Percentiles rank a stretch among this genome's conserved stretches.
These are phyloP conservation scores for Drosophila neutralis DNA, from an alignment of 2,888 invertebrate species.

Conservation along the genomic window DNA sequence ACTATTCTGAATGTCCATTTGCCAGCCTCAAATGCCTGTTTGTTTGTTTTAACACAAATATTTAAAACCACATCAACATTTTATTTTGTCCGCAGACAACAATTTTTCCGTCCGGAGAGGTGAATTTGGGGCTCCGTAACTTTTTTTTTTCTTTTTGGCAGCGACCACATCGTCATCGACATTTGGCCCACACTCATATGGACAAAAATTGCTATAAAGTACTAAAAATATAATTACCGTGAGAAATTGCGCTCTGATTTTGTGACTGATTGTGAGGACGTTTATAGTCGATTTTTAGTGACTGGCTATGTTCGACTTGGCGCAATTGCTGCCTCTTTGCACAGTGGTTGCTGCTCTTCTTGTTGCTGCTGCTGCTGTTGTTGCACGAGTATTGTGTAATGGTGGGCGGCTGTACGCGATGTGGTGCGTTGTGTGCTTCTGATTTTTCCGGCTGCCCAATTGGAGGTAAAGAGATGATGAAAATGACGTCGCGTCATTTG, in stretches of 20 bases:
- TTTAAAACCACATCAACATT: conserved; percentile 79
- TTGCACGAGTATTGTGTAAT: conserved; percentile 14
- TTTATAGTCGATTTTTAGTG: conserved; percentile 81
- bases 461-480: conserved; percentile 39
- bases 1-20: conserved; percentile 76
- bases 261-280: conserved; percentile 80
- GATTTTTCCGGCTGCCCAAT: conserved; percentile 57
- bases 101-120: conserved; percentile 59
- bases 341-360: neutral
- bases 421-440: neutral
- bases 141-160: conserved; percentile 5
- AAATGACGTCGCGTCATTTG: conserved; percentile 66
- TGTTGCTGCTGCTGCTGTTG: neutral
- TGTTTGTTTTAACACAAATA: conserved; percentile 73
- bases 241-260: conserved; percentile 77
- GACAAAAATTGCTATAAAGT: conserved; percentile 82
- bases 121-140: conserved; percentile 31
- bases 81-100: conserved; percentile 57
- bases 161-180: conserved; percentile 55
- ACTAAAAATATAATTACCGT: conserved; percentile 84
- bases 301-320: conserved; percentile 50
- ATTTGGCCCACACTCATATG: conserved; percentile 72
- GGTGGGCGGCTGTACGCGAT: conserved; percentile 3
- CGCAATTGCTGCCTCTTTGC: conserved; percentile 18
- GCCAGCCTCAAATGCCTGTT: conserved; percentile 73